These are phyloP conservation scores for Penaeus indicus DNA, from an alignment of 1,140 invertebrate species.

Conservation along the genomic window DNA sequence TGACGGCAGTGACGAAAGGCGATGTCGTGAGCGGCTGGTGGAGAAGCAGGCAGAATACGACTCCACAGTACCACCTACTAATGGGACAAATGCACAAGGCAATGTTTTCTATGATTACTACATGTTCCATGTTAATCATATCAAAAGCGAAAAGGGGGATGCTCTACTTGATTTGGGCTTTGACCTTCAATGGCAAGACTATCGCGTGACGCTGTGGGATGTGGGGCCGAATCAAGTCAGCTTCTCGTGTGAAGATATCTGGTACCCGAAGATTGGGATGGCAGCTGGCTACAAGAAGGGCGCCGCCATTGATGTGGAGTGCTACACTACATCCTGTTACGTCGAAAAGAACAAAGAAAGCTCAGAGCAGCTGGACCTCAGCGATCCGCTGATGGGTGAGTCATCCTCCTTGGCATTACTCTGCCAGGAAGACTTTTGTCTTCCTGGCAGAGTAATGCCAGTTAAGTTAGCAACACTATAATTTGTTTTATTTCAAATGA, in stretches of 20 bases:
- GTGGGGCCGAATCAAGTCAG: background rate
- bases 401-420: background rate
- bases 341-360: background rate
- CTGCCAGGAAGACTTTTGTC: no score
- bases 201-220: slow-evolving; percentile 16
- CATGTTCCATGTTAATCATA: background rate
- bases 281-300: slow-evolving; percentile 6
- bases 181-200: background rate
- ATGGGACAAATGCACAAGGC: background rate
- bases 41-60: slow-evolving; percentile 3
- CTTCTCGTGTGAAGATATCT: slow-evolving; percentile 31
- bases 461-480: no score
- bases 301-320: background rate
- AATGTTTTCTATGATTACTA: background rate
- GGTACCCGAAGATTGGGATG: background rate
- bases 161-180: background rate
- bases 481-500: no score
- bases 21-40: background rate
- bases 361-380: background rate
- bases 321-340: background rate
- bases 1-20: slow-evolving; percentile 33
- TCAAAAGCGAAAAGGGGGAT: slow-evolving; percentile 11
- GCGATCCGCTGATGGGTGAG: slow-evolving; percentile 41
- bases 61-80: background rate
- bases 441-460: no score